These are phyloP conservation scores for Cephus pulcher DNA, from an alignment of 2,888 invertebrate species.

Conservation along the genomic window DNA sequence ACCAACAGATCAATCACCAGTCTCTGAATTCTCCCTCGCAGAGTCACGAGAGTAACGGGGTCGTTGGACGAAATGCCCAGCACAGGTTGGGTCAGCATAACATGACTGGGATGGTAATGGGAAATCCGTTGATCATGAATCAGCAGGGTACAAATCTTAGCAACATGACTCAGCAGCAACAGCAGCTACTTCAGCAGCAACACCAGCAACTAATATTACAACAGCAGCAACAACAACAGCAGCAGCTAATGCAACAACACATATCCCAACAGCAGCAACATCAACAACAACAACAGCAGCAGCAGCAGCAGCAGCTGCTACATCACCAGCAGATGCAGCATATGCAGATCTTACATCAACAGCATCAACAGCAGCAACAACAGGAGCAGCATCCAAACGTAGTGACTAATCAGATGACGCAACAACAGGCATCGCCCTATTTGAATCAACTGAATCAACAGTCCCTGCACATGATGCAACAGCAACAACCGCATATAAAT, in stretches of 20 bases:
- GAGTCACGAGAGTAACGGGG: slow-evolving; percentile 45
- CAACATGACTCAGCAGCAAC: slow-evolving; percentile 47
- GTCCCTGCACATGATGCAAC: slow-evolving; percentile 50
- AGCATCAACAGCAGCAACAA: slow-evolving; percentile 45
- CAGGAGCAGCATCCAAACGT: slow-evolving; percentile 50
- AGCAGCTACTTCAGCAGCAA: slow-evolving; percentile 53
- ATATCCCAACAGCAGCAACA: slow-evolving; percentile 28
- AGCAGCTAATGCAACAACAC: slow-evolving; percentile 35
- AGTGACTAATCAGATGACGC: slow-evolving; percentile 51
- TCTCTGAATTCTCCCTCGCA: slow-evolving; percentile 53
- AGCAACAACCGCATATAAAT: slow-evolving; percentile 44
- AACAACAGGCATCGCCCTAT: slow-evolving; percentile 53
- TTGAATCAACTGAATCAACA: slow-evolving; percentile 54
- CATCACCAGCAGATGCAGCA: slow-evolving; percentile 53
- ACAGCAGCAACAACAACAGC: slow-evolving; percentile 48
- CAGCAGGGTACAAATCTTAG: slow-evolving; percentile 54
- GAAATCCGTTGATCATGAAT: slow-evolving; percentile 60
- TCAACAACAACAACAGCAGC: slow-evolving; percentile 1
- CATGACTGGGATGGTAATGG: slow-evolving; percentile 59
- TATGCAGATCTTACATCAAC: slow-evolving; percentile 51
- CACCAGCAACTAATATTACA: slow-evolving; percentile 46
- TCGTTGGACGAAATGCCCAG: slow-evolving; percentile 49
- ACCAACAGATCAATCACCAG: slow-evolving; percentile 57
- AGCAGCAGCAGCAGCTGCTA: slow-evolving; percentile 38
- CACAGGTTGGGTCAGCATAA: slow-evolving; percentile 56